Conservation (phyloP, 2,113 vertebrate genomes). For the Mastomys coucha region DNA sequence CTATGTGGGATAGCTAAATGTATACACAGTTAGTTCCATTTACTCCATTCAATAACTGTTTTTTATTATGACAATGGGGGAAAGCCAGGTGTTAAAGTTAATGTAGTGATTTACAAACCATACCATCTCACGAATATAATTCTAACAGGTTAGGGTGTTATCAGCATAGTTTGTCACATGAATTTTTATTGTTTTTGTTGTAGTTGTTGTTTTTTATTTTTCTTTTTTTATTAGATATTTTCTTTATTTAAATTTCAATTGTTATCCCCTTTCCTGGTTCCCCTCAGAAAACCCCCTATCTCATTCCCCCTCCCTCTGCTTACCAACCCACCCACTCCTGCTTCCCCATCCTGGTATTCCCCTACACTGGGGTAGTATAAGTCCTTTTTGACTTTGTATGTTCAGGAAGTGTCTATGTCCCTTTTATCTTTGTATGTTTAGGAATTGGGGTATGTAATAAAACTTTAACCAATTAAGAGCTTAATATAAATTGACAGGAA, state of each 20-base stretch:
- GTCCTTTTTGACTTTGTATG: too few species aligned
- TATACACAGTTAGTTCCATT: neutral
- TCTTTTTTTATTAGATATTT: too few species aligned
- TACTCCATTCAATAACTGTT: neutral
- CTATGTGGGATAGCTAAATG: neutral
- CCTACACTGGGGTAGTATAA: too few species aligned
- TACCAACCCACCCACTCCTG: too few species aligned
- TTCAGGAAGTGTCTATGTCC: neutral
- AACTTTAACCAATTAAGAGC: conserved; percentile 18
- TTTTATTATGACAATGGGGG: neutral
- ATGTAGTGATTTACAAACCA: neutral
- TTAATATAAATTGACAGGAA: neutral
- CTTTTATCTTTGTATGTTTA: neutral
- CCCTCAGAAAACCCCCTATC: too few species aligned
- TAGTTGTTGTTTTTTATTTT: too few species aligned
- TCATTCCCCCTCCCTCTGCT: too few species aligned
- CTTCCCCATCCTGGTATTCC: too few species aligned
- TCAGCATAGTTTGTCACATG: neutral
- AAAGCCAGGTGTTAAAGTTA: neutral
- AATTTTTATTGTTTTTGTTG: neutral
- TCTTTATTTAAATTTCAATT: too few species aligned
- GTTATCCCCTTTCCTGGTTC: too few species aligned
- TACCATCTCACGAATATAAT: neutral
- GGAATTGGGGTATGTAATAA: neutral
- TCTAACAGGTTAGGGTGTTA: neutral